Conservation (phyloP, 2,113 vertebrate genomes). For the Urocolius indicus region DNA sequence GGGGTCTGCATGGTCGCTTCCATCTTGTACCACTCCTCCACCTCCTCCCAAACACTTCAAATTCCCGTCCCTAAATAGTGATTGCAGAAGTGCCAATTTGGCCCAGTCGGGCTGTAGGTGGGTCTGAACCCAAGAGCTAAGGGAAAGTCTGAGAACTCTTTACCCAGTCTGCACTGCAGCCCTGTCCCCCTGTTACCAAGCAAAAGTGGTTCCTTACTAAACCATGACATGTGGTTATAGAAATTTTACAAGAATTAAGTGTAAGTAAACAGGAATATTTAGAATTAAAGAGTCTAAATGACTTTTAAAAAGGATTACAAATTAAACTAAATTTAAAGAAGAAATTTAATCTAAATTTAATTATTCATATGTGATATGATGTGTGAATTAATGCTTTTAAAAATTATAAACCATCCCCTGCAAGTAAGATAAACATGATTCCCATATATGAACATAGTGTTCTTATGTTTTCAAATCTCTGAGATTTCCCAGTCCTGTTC, state of each 20-base stretch:
- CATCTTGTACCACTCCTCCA: too few relatives aligned
- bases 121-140: too few relatives aligned
- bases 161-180: too few relatives aligned
- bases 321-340: background rate
- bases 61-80: too few relatives aligned
- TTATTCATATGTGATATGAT: background rate
- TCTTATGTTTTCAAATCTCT: background rate
- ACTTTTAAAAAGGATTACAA: background rate
- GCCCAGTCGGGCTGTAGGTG: too few relatives aligned
- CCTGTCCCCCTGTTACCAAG: too few relatives aligned
- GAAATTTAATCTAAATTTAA: background rate
- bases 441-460: background rate
- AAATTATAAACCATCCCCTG: background rate
- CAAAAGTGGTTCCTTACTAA: too few relatives aligned
- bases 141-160: too few relatives aligned
- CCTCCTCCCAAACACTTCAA: too few relatives aligned
- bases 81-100: too few relatives aligned
- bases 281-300: background rate
- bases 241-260: background rate
- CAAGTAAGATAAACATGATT: background rate
- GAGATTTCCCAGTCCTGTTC: background rate
- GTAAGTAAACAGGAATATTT: background rate
- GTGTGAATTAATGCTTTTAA: background rate
- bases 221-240: background rate
- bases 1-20: too few relatives aligned